Evolutionary conservation across 2,113 vertebrate species (phyloP), one percentile per base, ranked within the genome.

Genomic region (Phrynocephalus versicolor): DNA sequence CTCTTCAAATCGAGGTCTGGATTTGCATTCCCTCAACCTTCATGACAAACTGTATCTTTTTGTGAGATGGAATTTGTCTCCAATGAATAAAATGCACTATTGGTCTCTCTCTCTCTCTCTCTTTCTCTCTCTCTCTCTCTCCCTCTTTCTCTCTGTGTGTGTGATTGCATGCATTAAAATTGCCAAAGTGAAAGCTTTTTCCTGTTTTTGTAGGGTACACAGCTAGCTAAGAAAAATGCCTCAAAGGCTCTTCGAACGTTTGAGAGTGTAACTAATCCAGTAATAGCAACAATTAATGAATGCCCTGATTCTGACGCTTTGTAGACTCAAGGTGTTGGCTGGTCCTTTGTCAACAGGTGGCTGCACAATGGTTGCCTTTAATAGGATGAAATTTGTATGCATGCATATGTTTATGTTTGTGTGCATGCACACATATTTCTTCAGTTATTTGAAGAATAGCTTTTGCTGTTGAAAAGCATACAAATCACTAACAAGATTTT

Each of bases 1-100:
- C 93, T 92, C 91, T 23, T 91, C 30, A 12, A 89, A 87, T 92
- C 91, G 95, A 95, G 93, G 71, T 88, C 70, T 91, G 91, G 92
- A 94, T 95, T 96, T 94, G 86, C 92, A 90, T 95, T 95, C 93
- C 91, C 92, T 95, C 95, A 94, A 95, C 94, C 92, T 94, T 96
- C 94, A 95, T 95, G 94, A 95, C 95, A 92, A 95, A 84, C 88
- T 89, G 87, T 89, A 95, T 94, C 91, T 89, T 95, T 69, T 88
- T 95, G 91, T 88, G 91, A 89, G 89, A 90, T 88, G 84, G 93
- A 81, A 93, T 94, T 96, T 95, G 57, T 84, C 84, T 93, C 86
- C 76, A 87, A 30, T 67, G 91, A 94, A 91, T 92, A 85, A 51
- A 90, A 91, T 91, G 91, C 80, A 51, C 45, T 51, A 6, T 51